phyloP scores from a whole-genome alignment of 2,888 invertebrate species.

The Nowickia ferox region DNA sequence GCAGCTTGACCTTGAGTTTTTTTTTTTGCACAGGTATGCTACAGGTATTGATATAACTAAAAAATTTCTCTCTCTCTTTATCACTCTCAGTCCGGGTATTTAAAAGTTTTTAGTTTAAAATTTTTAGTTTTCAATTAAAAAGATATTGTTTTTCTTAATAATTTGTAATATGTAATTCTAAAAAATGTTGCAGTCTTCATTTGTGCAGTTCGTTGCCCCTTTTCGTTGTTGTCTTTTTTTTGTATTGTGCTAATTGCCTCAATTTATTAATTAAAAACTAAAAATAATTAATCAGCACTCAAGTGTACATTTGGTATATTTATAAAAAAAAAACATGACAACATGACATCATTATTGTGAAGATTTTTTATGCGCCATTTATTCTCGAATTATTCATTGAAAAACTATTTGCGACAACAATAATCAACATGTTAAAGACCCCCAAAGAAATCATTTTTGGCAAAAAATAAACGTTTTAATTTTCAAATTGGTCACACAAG shows the following conservation, averaged over 20 bases:
- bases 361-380: conserved; percentile 1
- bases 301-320: neutral
- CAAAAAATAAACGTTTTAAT: conserved; percentile 8
- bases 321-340: neutral
- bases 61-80: too few relatives aligned
- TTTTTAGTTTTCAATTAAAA: too few relatives aligned
- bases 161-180: too few relatives aligned
- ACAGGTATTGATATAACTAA: too few relatives aligned
- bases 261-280: conserved; percentile 8
- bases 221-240: neutral
- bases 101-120: too few relatives aligned
- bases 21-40: too few relatives aligned
- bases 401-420: conserved; percentile 20
- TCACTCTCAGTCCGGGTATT: too few relatives aligned
- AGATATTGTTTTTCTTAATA: too few relatives aligned
- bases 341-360: conserved; percentile 27
- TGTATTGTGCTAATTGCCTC: neutral
- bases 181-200: too few relatives aligned
- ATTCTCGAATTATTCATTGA: conserved; percentile 37
- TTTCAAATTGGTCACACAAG: conserved; percentile 34
- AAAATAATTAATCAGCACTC: conserved; percentile 8
- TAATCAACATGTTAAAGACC: conserved; percentile 30
- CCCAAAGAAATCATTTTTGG: conserved; percentile 25
- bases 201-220: neutral
- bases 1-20: too few relatives aligned